Evolutionary conservation across 2,888 invertebrate genomes (phyloP), one percentile per base, ranked within the genome.

Genomic region (Octodonta nipae): DNA sequence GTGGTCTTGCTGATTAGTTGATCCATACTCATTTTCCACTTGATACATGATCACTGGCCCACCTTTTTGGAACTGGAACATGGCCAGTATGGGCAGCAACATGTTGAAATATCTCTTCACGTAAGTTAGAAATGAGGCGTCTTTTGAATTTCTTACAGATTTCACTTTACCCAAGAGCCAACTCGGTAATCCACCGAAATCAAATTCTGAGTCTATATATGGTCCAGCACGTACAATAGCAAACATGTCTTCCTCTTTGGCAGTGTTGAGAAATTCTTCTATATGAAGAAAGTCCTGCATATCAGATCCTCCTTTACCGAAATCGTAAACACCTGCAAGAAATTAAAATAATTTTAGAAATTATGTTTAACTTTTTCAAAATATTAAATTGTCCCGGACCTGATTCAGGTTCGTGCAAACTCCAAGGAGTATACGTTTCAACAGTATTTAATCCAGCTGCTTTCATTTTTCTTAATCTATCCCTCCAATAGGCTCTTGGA

Each of bases 21-120:
- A 86, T 3, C 92, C 92, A 47, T 91, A 91, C 55, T 93, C 92
- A 57, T 96, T 96, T 65, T 95, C 93, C 13, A 87, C 72, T 45
- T 89, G 88, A 20, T 88, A 76, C 67, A 84, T 77, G 35, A 89
- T 84, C 15, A 89, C 75, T 0, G 87, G 85, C 0, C 89, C 89
- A 1, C 87, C 87, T 49, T 82, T 82, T 22, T 66, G 67, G 46
- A 75, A 70, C 11, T 75, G 62, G 8, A 66, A 57, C 1, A 67
- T 65, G 8, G 62, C 52, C 2, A 75, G 44, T 36, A 56, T 60
- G 2, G 62, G 55, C 28, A 75, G 50, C 3, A 75, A 39, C 8
- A 61, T 51, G 22, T 59, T 55, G 30, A 71, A 63, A 15, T 48
- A 8, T 59, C 29, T 32, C 25, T 10, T 13, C 14, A 38, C 37